Base-by-base conservation (phyloP, 2,797 vertebrate species). In the Phoeniculus purpureus region DNA sequence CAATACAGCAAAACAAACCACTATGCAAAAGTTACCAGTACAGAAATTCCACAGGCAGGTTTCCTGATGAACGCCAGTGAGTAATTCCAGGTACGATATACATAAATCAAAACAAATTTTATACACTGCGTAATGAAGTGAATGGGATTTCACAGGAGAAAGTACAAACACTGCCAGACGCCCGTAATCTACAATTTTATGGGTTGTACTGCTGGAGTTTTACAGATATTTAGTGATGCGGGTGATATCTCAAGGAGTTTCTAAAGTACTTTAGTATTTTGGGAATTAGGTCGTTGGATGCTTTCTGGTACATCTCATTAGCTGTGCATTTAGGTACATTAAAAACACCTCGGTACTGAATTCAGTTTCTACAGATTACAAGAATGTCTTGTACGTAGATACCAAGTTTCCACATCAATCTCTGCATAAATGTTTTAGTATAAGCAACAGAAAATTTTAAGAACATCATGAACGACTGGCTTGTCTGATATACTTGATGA, bases 181-280 rank as follows among this genome's bases (percentile, higher is more conserved):
- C 60, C 3, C 7, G 66, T 21, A 84, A 40, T 27, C 48, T 85
- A 48, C 40, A 73, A 23, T 73, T 60, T 75, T 14, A 60, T 26
- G 25, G 31, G 9, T 23, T 71, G 40, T 45, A 81, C 26, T 31
- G 51, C 32, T 75, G 58, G 40, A 64, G 60, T 73, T 73, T 34
- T 70, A 78, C 45, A 87, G 79, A 26, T 62, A 70, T 45, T 89
- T 87, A 85, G 81, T 73, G 59, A 94, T 66, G 70, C 66, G 75
- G 59, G 45, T 75, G 72, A 90, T 37, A 66, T 82, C 55, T 89
- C 66, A 77, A 83, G 70, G 84, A 89, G 84, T 87, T 94, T 85
- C 56, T 62, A 43, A 90, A 92, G 65, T 59, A 74, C 40, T 75
- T 85, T 2, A 85, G 43, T 60, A 93, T 87, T 80, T 85, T 87